A percentile compares a stretch with the other conserved stretches of the same genome.
phyloP scores from a whole-genome alignment of 2,797 vertebrate species.

The Buphagus erythrorhynchus region DNA sequence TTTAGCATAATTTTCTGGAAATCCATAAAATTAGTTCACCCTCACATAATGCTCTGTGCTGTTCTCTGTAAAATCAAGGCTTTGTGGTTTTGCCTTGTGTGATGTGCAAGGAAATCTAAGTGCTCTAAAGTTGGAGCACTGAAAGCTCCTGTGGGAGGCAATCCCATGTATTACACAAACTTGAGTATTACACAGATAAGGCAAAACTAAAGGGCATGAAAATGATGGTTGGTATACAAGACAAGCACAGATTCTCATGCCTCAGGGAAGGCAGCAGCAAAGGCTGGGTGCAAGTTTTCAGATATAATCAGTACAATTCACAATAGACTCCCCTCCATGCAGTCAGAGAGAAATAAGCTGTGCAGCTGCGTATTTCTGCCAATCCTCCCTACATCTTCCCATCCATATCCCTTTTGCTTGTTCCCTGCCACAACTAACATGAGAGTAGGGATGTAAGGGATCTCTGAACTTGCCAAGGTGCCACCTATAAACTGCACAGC shows the following conservation, averaged over 20 bases:
- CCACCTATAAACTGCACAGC: background rate
- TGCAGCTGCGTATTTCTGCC: background rate
- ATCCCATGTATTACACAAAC: background rate
- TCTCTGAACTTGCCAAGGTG: rapidly evolving
- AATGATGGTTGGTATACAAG: background rate
- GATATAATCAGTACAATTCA: background rate
- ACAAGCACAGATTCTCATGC: background rate
- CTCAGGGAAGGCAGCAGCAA: background rate
- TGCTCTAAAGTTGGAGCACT: background rate
- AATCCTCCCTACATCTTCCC: background rate
- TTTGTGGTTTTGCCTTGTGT: background rate
- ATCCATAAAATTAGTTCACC: background rate
- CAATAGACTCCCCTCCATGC: background rate
- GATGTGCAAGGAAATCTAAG: background rate
- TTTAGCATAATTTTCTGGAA: background rate
- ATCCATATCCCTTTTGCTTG: background rate
- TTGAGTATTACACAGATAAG: background rate
- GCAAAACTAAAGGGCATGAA: background rate
- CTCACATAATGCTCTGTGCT: background rate
- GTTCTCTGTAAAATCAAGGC: background rate
- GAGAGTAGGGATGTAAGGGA: background rate
- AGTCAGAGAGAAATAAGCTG: background rate
- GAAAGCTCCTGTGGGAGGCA: background rate
- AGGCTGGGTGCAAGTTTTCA: background rate
- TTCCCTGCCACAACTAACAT: background rate